Evolutionary conservation across 2,113 vertebrate genomes (phyloP), one percentile per base, ranked within the genome.

Genomic region (Chionodraco myersi): DNA sequence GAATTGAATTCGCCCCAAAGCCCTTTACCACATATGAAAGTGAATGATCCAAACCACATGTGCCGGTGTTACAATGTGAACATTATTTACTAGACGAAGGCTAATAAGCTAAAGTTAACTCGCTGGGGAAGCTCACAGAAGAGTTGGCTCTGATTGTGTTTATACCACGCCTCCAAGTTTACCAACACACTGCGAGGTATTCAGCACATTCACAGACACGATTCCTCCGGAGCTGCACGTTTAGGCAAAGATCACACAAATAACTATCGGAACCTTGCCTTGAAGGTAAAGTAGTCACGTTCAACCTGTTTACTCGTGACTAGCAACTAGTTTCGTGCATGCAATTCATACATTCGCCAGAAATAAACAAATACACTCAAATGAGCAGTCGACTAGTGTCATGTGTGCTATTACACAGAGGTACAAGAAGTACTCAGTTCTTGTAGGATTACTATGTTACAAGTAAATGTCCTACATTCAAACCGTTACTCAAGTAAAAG

Each of bases 81-180:
- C 23, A 45, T 41, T 18, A 60, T 30, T 63, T 53, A 21, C 4
- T 10, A 54, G 10, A 21, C 60, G n/a, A 11, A 34, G 26, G 30
- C 48, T 49, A n/a, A n/a, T 6, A 10, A 56, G 47, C 51, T 30
- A 80, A 72, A 77, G 54, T 58, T 75, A 36, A 47, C 60, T 77
- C 36, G 16, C 62, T 57, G 61, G n/a, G 54, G 62, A 53, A 72
- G 47, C 45, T 70, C 7, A 4, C 53, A 41, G 21, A 53, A 16
- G 49, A 83, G 74, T 74, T 23, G 59, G 13, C 2, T 60, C 65
- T 34, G 3, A 51, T 41, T 44, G 72, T 78, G 86, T 88, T 90
- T 84, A 87, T 83, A 87, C 80, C 86, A 86, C 86, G 83, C 87
- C 92, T 89, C 83, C 44, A 69, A 89, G 85, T 90, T 92, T 90